phyloP scores from a whole-genome alignment of 2,888 invertebrate species.

The Acrocyrtus sp. region DNA sequence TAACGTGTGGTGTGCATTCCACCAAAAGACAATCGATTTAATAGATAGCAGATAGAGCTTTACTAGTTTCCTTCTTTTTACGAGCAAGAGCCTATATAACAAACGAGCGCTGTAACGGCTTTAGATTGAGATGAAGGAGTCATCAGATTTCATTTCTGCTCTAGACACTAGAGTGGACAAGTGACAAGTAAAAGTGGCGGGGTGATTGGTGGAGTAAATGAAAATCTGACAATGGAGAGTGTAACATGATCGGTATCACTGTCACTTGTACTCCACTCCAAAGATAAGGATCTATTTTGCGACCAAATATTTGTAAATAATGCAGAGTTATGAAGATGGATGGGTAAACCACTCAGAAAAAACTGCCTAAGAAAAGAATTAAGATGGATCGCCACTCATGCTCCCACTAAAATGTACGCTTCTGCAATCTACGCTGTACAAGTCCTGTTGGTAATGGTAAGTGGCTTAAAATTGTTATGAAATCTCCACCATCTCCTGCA shows the following conservation, averaged over 20 bases:
- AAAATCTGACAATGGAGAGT: not conserved
- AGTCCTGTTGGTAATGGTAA: too few relatives aligned
- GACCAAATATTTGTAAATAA: not conserved
- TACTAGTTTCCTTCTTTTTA: not conserved
- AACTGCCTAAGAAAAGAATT: too few relatives aligned
- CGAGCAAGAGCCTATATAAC: not conserved
- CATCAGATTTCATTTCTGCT: too few relatives aligned
- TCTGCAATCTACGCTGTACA: too few relatives aligned
- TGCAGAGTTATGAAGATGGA: not conserved
- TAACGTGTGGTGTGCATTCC: not conserved
- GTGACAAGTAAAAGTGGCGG: not conserved
- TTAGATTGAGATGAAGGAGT: too few relatives aligned
- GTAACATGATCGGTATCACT: not conserved
- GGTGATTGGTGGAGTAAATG: not conserved
- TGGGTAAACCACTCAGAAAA: not conserved
- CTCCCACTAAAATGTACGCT: too few relatives aligned
- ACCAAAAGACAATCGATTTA: not conserved
- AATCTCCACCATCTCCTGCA: too few relatives aligned
- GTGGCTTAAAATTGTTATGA: too few relatives aligned
- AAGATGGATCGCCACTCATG: too few relatives aligned
- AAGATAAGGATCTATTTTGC: not conserved
- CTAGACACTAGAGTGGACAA: not conserved
- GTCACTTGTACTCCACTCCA: not conserved
- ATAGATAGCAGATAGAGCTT: not conserved
- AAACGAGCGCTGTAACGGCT: too few relatives aligned